Evolutionary conservation across 2,113 vertebrate genomes (phyloP).

Genomic region (Oxyura jamaicensis): DNA sequence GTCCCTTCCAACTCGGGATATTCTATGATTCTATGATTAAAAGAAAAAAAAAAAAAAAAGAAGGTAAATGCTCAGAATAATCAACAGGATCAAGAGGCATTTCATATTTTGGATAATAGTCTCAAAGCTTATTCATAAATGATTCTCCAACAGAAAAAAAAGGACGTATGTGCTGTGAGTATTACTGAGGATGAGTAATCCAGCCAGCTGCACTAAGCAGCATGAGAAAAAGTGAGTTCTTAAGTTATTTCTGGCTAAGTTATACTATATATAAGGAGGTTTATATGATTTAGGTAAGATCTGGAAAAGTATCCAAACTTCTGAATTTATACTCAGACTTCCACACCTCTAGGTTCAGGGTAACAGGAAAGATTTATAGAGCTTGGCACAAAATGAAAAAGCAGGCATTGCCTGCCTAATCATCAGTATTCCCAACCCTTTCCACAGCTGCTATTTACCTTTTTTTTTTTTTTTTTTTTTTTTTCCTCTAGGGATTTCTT

Average conservation of each 20-base stretch:
- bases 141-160: constrained; percentile 5
- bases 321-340: constrained; percentile 28
- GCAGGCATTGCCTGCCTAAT: background rate
- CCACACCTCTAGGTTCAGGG: constrained; percentile 14
- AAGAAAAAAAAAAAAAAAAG: background rate
- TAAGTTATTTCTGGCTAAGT: constrained; percentile 41
- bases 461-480: background rate
- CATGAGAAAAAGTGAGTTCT: constrained; percentile 1
- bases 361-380: constrained; percentile 36
- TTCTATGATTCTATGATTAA: too few species aligned
- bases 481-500: background rate
- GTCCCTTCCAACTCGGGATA: too few species aligned
- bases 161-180: constrained; percentile 12
- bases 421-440: background rate
- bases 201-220: constrained; percentile 30
- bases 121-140: constrained; percentile 30
- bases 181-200: constrained; percentile 42
- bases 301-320: constrained; percentile 31
- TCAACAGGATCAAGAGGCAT: constrained; percentile 29
- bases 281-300: constrained; percentile 38
- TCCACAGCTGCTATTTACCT: constrained; percentile 56
- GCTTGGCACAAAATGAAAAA: constrained; percentile 52
- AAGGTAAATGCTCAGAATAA: background rate
- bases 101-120: constrained; percentile 22
- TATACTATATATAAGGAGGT: background rate